These are phyloP conservation scores for Ctenoplectra terminalis DNA, from an alignment of 1,140 invertebrate genomes.

Conservation along the genomic window DNA sequence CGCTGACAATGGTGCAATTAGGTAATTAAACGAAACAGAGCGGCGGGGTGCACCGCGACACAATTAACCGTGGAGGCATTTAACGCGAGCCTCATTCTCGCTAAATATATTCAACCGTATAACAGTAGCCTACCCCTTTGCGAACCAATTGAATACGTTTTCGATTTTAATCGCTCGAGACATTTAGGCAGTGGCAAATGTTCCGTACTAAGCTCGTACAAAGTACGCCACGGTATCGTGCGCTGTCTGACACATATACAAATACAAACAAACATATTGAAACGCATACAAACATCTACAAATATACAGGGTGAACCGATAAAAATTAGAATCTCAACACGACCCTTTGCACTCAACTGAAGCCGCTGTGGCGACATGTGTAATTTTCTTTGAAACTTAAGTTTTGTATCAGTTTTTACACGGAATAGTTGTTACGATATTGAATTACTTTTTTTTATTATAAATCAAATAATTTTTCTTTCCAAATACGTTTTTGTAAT, in stretches of 20 bases:
- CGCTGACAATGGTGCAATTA: constrained; percentile 16
- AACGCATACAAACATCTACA: not conserved
- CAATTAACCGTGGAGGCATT: constrained; percentile 27
- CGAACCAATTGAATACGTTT: constrained; percentile 27
- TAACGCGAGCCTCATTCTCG: not conserved
- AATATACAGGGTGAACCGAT: too few relatives aligned
- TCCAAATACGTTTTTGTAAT: too few relatives aligned
- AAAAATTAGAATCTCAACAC: too few relatives aligned
- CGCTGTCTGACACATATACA: not conserved
- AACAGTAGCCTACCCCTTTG: not conserved
- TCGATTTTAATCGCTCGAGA: constrained; percentile 27
- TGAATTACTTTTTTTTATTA: too few relatives aligned
- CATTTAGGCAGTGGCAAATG: constrained; percentile 25
- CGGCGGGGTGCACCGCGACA: not conserved
- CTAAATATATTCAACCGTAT: constrained; percentile 5
- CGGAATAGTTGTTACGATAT: too few relatives aligned
- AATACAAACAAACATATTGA: not conserved
- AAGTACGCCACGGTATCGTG: constrained; percentile 8
- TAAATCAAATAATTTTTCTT: too few relatives aligned
- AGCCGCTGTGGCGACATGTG: too few relatives aligned
- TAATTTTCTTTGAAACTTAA: too few relatives aligned
- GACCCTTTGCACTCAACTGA: too few relatives aligned
- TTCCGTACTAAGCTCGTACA: constrained; percentile 29
- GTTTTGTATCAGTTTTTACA: too few relatives aligned
- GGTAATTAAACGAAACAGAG: not conserved